Evolutionary conservation across 2,113 vertebrate species (phyloP), one percentile per base, ranked within the genome.

Genomic region (Poeciliopsis prolifica): DNA sequence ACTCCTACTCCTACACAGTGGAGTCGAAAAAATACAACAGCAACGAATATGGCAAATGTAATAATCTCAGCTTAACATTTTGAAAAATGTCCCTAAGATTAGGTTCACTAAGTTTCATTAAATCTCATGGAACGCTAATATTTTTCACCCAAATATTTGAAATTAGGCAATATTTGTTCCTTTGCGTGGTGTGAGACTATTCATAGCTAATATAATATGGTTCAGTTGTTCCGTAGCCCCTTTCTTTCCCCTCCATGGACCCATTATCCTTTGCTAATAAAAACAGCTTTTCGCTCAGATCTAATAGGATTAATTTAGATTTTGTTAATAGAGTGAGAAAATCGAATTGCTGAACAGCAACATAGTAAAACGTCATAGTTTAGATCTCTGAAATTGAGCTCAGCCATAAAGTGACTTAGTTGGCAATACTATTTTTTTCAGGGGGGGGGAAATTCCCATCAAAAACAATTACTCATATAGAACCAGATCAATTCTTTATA

Each of bases 391-490:
- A 3, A 90, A 87, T 89, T 85, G 87, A 77, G 75, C 74, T 75
- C 33, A 72, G 67, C 72, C 72, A 83, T 81, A 85, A 72, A 61
- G 74, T 65, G 68, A 68, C 74, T 85, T 84, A 87, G 86, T 68
- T 83, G 77, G 82, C 78, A 76, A 83, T 85, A 58, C 78, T n/a
- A n/a, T n/a, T n/a, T n/a, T n/a, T n/a, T n/a, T n/a, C n/a, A n/a
- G n/a, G n/a, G n/a, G n/a, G 3, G 42, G 33, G 7, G 33, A 5
- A 78, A 73, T 66, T 78, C 84, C 78, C 64, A 87, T 80, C 51
- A 78, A 29, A 60, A 70, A 63, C 70, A 65, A 31, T 70, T 83
- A 81, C 61, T 51, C 42, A 17, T 5, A 4, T 14, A 44, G 4
- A 13, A 44, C 3, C 42, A 44, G 67, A 58, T 78, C 70, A 65